Evolutionary conservation across 2,888 invertebrate genomes (phyloP), one percentile per base, ranked within the genome.

Genomic region (Galeopsomyia nigrocyanea): DNA sequence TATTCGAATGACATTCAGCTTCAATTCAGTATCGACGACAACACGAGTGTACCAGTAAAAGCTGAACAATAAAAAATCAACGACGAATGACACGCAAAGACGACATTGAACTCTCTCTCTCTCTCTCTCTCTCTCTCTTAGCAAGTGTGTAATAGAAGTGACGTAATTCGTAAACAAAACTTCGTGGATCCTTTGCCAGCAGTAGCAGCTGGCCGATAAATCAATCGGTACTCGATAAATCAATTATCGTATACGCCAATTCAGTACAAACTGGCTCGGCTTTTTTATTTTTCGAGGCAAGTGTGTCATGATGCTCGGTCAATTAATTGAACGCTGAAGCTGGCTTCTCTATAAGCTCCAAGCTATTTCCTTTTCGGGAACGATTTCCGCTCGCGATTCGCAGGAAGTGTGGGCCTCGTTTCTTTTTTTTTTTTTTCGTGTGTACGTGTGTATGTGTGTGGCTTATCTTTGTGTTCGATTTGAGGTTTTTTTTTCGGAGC

Each of bases 261-360:
- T 64, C n/a, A 16, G 22, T 50, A 21, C 22, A 16, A 39, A 49
- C 22, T 22, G n/a, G 47, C 47, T 5, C 21, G 13, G 21, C 47
- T 56, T 56, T 65, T 22, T n/a, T n/a, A n/a, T n/a, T 49, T 47
- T 39, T 19, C 19, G 21, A 17, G 21, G 57, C 58, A 78, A 78
- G 79, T 79, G 72, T 79, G 78, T 78, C 78, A 78, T 62, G 46
- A 55, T 66, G 31, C 74, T 75, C 74, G 74, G 77, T 78, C 79
- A 77, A 79, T 79, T 78, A 79, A 75, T 76, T 39, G 73, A 75
- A 75, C 26, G 26, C 73, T 77, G 73, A 71, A 74, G 68, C 68
- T n/a, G n/a, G n/a, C 1, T 39, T 60, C 58, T 67, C 63, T 70
- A n/a, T n/a, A 69, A 68, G 64, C 71, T 66, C 53, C 62, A 57